Evolutionary conservation across 1,140 invertebrate species (phyloP).

Genomic region (Reticulitermes speratus): DNA sequence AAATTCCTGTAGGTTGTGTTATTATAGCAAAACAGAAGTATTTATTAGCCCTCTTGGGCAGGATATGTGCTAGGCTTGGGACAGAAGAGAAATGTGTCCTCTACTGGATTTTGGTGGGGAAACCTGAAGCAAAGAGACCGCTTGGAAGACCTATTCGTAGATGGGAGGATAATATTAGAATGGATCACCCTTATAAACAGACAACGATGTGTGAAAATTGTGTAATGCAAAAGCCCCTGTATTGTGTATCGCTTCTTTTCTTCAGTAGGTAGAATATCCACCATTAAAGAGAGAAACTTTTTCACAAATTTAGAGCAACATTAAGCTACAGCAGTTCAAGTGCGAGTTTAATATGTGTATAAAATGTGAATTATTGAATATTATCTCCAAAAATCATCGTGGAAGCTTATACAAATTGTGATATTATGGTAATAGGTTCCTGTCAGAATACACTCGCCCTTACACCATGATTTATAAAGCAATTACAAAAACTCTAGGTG

Average conservation of each 20-base stretch:
- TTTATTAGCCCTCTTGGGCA: too few relatives aligned
- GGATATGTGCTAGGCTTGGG: too few relatives aligned
- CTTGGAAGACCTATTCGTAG: too few relatives aligned
- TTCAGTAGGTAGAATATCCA: background rate
- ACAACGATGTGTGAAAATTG: too few relatives aligned
- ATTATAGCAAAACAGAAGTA: too few relatives aligned
- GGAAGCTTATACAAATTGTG: slow-evolving; percentile 8
- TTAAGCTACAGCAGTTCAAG: background rate
- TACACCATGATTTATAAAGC: background rate
- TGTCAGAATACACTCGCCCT: background rate
- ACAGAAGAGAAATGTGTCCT: too few relatives aligned
- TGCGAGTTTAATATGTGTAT: background rate
- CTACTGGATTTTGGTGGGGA: too few relatives aligned
- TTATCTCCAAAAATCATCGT: background rate
- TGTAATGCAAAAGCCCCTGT: background rate
- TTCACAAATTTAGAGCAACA: background rate
- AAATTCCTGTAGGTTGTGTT: too few relatives aligned
- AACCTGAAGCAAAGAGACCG: too few relatives aligned
- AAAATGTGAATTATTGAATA: slow-evolving; percentile 15
- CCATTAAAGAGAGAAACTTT: background rate
- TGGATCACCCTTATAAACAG: too few relatives aligned
- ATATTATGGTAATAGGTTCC: background rate
- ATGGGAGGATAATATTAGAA: too few relatives aligned
- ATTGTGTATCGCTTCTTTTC: background rate
- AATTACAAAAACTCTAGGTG: background rate